These are phyloP conservation scores for Diplodus sargus DNA, from an alignment of 2,797 vertebrate genomes.

Conservation along the genomic window DNA sequence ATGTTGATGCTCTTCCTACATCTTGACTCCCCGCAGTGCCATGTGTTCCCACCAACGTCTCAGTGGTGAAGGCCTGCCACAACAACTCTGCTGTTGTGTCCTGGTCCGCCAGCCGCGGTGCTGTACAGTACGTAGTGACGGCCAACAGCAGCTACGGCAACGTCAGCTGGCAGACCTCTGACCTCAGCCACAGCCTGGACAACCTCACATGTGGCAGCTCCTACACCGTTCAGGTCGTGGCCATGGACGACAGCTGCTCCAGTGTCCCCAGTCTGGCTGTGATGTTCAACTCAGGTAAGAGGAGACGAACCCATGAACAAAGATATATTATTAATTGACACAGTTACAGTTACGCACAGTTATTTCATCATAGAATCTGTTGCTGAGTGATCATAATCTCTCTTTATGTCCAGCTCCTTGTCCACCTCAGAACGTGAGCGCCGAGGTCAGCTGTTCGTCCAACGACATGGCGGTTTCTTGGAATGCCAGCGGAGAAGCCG, in stretches of 20 bases:
- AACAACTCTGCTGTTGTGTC: slow-evolving; percentile 72
- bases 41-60: slow-evolving; percentile 71
- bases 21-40: slow-evolving; percentile 63
- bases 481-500: slow-evolving; percentile 55
- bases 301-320: not conserved
- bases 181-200: slow-evolving; percentile 62
- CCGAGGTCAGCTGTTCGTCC: slow-evolving; percentile 67
- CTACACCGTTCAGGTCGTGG: slow-evolving; percentile 70
- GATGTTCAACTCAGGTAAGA: slow-evolving; percentile 71
- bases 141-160: slow-evolving; percentile 54
- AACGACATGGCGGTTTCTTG: slow-evolving; percentile 70
- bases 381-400: not conserved
- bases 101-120: slow-evolving; percentile 77
- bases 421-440: slow-evolving; percentile 71
- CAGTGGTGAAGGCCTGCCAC: slow-evolving; percentile 61
- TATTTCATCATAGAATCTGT: not conserved
- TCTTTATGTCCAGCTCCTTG: slow-evolving; percentile 68
- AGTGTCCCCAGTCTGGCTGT: slow-evolving; percentile 67
- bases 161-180: slow-evolving; percentile 60
- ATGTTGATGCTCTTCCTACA: not conserved
- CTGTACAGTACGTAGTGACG: slow-evolving; percentile 64
- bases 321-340: too few relatives aligned
- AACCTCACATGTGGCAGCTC: slow-evolving; percentile 68
- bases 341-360: not conserved
- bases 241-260: slow-evolving; percentile 69